phyloP scores from a whole-genome alignment of 2,797 vertebrate genomes.

The Smutsia temminckii region DNA sequence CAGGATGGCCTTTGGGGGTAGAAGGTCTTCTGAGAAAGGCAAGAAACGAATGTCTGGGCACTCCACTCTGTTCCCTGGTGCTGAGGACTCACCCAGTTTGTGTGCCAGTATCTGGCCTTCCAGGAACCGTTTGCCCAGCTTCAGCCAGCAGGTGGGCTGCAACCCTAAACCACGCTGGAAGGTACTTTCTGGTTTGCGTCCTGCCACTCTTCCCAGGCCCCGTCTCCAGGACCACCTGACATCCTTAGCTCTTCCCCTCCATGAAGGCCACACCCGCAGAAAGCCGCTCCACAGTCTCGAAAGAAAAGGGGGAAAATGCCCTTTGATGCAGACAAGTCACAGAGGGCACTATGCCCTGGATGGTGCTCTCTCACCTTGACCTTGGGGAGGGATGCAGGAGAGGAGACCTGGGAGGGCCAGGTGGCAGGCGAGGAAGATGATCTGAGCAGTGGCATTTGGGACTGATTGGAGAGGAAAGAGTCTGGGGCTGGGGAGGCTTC shows the following conservation, averaged over 20 bases:
- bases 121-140: background rate
- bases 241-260: conserved; percentile 80
- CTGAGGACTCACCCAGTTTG: background rate
- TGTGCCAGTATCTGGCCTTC: background rate
- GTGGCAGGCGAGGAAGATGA: conserved; percentile 83
- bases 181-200: background rate
- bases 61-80: background rate
- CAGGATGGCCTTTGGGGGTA: background rate
- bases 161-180: background rate
- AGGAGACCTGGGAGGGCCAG: conserved; percentile 88
- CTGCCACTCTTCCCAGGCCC: background rate
- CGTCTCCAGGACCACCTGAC: background rate
- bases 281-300: background rate
- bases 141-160: background rate
- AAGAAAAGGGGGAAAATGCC: background rate
- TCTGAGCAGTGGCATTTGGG: conserved; percentile 64
- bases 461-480: conserved; percentile 75
- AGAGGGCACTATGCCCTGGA: background rate
- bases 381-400: conserved; percentile 36
- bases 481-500: conserved; percentile 68
- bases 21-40: background rate
- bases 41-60: background rate
- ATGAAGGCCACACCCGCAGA: conserved; percentile 55
- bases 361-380: background rate
- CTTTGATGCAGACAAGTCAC: background rate